Evolutionary conservation across 2,888 invertebrate genomes (phyloP).

Genomic region (Drosophila hamatofila): DNA sequence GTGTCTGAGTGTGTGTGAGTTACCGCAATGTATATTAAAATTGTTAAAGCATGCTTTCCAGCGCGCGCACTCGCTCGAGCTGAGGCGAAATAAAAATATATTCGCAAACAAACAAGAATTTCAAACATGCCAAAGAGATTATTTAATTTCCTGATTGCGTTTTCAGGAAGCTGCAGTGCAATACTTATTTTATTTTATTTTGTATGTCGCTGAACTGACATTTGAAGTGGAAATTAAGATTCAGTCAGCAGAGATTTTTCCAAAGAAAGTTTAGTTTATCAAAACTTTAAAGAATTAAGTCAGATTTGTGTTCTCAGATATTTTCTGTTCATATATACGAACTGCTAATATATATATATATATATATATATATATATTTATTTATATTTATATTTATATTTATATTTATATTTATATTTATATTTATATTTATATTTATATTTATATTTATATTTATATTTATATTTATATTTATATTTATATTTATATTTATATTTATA

Average conservation of each 20-base stretch:
- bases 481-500: too few species aligned
- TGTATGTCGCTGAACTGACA: background rate
- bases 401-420: too few species aligned
- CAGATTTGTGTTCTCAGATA: too few species aligned
- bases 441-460: too few species aligned
- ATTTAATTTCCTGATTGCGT: slow-evolving; percentile 4
- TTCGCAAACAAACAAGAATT: background rate
- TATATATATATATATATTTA: too few species aligned
- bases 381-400: too few species aligned
- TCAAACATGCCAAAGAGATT: background rate
- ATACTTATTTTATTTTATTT: background rate
- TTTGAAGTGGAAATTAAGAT: background rate
- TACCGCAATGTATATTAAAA: slow-evolving; percentile 6
- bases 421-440: too few species aligned
- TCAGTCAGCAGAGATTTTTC: background rate
- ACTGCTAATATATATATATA: too few species aligned
- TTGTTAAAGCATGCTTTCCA: slow-evolving; percentile 20
- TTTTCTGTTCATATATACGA: too few species aligned
- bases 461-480: too few species aligned
- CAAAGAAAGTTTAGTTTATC: background rate
- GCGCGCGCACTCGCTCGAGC: background rate
- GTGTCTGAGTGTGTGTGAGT: background rate
- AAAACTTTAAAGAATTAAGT: background rate
- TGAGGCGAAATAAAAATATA: background rate
- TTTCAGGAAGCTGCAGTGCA: background rate